Conservation (phyloP, 2,797 vertebrate species). For the Myripristis jacobus region DNA sequence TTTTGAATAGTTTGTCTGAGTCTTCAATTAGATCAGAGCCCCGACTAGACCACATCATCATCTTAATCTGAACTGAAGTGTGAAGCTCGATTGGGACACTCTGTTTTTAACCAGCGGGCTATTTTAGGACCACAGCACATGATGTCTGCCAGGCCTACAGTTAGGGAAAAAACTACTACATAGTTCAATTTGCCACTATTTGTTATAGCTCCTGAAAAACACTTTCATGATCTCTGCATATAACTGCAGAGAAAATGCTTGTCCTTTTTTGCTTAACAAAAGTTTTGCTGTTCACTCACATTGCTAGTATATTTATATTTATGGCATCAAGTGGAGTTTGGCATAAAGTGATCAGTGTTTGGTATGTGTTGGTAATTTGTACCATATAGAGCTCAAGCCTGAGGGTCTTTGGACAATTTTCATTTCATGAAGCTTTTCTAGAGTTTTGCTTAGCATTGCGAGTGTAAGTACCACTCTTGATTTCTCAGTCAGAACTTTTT, state of each 20-base stretch:
- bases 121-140: slow-evolving; percentile 3
- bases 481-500: too few species aligned
- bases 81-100: neutral
- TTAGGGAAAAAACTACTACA: slow-evolving; percentile 2
- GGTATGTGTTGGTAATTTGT: neutral
- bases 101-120: slow-evolving; percentile 5
- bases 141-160: neutral
- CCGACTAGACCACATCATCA: slow-evolving; percentile 5
- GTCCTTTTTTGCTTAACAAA: neutral
- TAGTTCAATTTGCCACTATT: neutral
- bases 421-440: neutral
- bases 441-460: neutral
- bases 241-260: slow-evolving; percentile 4
- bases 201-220: neutral
- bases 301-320: neutral
- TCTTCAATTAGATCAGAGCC: neutral
- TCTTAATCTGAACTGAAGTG: slow-evolving; percentile 7
- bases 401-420: neutral
- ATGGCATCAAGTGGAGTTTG: neutral
- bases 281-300: neutral
- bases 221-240: slow-evolving; percentile 4
- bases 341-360: neutral
- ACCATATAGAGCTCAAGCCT: slow-evolving; percentile 8
- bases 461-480: too few species aligned
- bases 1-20: neutral